Base-by-base conservation (phyloP, 2,113 vertebrate genomes). In the Anthoscopus minutus region DNA sequence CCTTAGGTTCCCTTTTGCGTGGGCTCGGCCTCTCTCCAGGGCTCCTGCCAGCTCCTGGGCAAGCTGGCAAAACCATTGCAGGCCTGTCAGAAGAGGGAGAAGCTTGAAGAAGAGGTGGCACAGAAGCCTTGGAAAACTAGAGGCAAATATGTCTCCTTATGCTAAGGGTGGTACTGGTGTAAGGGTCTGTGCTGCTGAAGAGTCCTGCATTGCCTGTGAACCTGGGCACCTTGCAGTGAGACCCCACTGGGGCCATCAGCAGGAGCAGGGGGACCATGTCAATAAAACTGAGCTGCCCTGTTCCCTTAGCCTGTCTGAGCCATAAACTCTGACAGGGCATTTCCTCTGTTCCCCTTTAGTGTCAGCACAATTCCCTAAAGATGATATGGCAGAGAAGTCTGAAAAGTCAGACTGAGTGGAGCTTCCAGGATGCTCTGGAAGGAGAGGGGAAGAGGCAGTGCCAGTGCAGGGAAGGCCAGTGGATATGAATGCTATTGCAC, bases 391-490 rank as follows among this genome's bases (percentile, higher is more conserved):
- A 80, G 58, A 56, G 56, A 91, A 51, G 54, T 19, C 15, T 21
- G 9, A n/a, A n/a, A n/a, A 19, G 42, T 71, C 42, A 54, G 66
- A 13, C 16, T 16, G 45, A 62, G n/a, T 13, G 27, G 33, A 92
- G 38, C 27, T 87, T 89, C 62, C 50, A 25, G 13, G 60, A 31
- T 64, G 38, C 61, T 57, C 51, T 79, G 67, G 38, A 72, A 50
- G 76, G 42, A 94, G 50, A 60, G 0, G 7, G 42, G 33, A 13
- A 83, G 67, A 96, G 51, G 76, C 37, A 88, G 17, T 40, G 57
- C 53, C 20, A 11, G 44, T 19, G 10, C 2, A 3, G 28, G 60
- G 53, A 58, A 70, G 35, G 62, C 13, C 0, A 0, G 0, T 57
- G 37, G 35, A 28, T 30, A 14, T 85, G 47, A 62, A 56, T 79